Base-by-base conservation (phyloP, 2,113 vertebrate genomes). In the Halichoeres trimaculatus region DNA sequence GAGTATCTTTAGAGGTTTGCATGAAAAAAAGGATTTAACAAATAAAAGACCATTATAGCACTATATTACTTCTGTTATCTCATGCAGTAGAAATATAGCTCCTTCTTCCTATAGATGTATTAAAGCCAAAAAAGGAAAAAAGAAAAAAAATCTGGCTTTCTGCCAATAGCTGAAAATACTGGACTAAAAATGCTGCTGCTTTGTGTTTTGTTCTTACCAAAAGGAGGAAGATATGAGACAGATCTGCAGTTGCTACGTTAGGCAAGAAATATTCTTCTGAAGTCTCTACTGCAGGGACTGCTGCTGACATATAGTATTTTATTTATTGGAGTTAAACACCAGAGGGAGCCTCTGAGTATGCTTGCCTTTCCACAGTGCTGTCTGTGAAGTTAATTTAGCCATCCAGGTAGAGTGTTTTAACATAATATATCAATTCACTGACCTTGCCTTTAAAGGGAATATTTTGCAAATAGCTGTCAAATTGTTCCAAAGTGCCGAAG, bases 301-400 rank as follows among this genome's bases (percentile, higher is more conserved):
- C 8, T 55, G 30, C 56, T 43, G 23, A 12, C 22, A 74, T 57
- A 19, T 51, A 48, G 8, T 48, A 48, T 48, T 40, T 73, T 56
- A 58, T 67, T 41, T 58, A 47, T 54, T 24, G 3, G 41, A 61
- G 19, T 24, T 34, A 58, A 62, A 59, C 80, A 67, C 64, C 51
- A 65, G 70, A 72, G 78, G 71, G 67, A 48, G 70, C 77, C 11
- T 67, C 57, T 64, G 57, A 34, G 48, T 7, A 23, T 4, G 48
- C 48, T 24, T 41, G 16, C 2, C 19, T 36, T 63, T 57, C 26
- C 20, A 24, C 16, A n/a, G 24, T 45, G 24, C 58, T 20, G 17
- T 22, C 58, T 40, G 23, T 12, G 20, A n/a, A 22, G 40, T 45
- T 19, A 45, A 45, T 19, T 19, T 17, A 45, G 17, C 7, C 7